These are phyloP conservation scores for Sylvilagus floridanus DNA, from an alignment of 2,797 vertebrate species.

Conservation along the genomic window DNA sequence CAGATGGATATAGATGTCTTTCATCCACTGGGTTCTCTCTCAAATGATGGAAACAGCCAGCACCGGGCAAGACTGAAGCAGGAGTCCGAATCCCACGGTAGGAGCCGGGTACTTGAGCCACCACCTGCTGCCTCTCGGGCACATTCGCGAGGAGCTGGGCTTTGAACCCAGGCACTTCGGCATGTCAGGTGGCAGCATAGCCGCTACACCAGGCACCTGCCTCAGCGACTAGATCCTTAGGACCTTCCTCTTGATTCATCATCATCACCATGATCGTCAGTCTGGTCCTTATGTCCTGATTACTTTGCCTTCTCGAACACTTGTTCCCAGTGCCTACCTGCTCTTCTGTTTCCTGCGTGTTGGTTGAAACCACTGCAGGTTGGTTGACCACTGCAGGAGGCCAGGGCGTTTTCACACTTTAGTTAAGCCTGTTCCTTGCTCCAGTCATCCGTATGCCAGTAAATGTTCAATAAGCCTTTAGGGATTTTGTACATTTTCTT, in stretches of 20 bases:
- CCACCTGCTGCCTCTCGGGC: too few relatives aligned
- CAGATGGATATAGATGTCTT: too few relatives aligned
- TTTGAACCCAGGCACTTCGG: too few relatives aligned
- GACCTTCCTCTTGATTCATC: background rate
- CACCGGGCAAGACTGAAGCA: too few relatives aligned
- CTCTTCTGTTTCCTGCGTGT: background rate
- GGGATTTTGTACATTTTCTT: background rate
- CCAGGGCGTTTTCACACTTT: background rate
- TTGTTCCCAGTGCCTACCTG: accelerated
- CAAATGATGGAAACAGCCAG: too few relatives aligned
- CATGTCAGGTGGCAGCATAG: too few relatives aligned
- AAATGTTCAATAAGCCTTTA: background rate
- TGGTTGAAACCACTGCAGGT: background rate
- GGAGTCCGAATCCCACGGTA: too few relatives aligned
- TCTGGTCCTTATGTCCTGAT: too few relatives aligned
- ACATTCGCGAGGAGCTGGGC: too few relatives aligned
- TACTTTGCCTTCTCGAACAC: accelerated
- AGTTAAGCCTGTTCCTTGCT: background rate
- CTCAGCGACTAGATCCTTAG: background rate
- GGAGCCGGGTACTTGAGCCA: too few relatives aligned
- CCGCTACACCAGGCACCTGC: background rate
- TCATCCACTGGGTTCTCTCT: too few relatives aligned
- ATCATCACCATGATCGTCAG: accelerated
- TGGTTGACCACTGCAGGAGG: too few relatives aligned
- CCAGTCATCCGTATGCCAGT: background rate